Evolutionary conservation across 2,797 vertebrate species (phyloP).

Genomic region (Falco peregrinus): DNA sequence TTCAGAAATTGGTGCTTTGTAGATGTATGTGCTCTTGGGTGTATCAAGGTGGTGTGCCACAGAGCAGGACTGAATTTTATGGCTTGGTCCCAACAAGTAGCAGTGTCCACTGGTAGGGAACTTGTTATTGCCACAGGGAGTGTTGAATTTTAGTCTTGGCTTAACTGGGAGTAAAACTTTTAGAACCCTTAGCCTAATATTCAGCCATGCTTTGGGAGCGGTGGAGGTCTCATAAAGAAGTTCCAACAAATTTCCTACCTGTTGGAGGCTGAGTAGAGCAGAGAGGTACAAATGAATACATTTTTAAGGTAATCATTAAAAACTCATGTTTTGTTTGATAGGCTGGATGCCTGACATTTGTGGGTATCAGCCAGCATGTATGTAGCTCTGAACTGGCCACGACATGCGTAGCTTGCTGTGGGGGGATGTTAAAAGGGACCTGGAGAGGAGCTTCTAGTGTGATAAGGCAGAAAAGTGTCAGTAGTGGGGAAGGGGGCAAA

Average conservation of each 20-base stretch:
- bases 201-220: not conserved
- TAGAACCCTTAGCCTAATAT: not conserved
- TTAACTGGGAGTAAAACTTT: not conserved
- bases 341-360: not conserved
- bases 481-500: not conserved
- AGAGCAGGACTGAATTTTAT: not conserved
- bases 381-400: rapidly evolving
- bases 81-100: not conserved
- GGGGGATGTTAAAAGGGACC: rapidly evolving
- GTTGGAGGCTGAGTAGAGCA: not conserved
- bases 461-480: not conserved
- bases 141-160: not conserved
- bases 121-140: not conserved
- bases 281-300: not conserved
- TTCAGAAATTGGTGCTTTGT: not conserved
- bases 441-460: not conserved
- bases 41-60: not conserved
- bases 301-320: not conserved
- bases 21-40: rapidly evolving
- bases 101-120: not conserved
- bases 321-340: not conserved
- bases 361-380: not conserved
- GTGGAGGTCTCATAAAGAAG: not conserved
- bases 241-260: not conserved
- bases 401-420: rapidly evolving